Base-by-base conservation (phyloP, 2,797 vertebrate genomes). In the Botia almorhae region DNA sequence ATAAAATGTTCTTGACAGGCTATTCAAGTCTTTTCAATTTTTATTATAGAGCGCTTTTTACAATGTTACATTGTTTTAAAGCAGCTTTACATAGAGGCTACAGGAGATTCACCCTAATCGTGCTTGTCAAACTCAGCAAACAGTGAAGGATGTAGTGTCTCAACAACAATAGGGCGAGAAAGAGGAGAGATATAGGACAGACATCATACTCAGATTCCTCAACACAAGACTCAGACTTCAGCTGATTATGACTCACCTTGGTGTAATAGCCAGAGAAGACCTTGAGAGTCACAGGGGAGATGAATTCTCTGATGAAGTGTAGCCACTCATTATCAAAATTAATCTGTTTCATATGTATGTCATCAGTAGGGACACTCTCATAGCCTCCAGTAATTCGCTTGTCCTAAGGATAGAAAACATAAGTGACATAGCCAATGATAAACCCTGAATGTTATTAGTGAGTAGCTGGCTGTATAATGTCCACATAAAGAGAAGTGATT, bases 231-330 rank as follows among this genome's bases (percentile, higher is more conserved):
- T 53, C 26, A 61, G 12, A 13, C 46, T 56, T 55, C 72, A 55
- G 33, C 43, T 26, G 46, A 67, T 69, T 78, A 36, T 53, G 23
- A 6, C 72, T 72, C 29, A 97, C 98, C 96, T 98, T 99, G 0
- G 98, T 97, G 80, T 98, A 98, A 87, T 99, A 99, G 64, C 98
- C 98, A 67, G 97, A 97, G 91, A 96, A 99, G 72, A 98, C 97
- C 89, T 99, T 99, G 14, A 99, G 89, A 0, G 97, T 97, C 68
- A 99, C 95, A 0, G 98, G 98, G 0, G 97, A 97, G 87, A 99
- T 99, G 86, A 95, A 99, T 91, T 98, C 97, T 50, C 97, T 92
- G 87, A 99, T 97, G 87, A 99, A 99, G 90, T 99, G 97, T 6
- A 99, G 94, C 98, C 98, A 99, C 67, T 98, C 97, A 12, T 94